Conservation (phyloP, 2,888 invertebrate genomes). For the Laspeyria flexula region DNA sequence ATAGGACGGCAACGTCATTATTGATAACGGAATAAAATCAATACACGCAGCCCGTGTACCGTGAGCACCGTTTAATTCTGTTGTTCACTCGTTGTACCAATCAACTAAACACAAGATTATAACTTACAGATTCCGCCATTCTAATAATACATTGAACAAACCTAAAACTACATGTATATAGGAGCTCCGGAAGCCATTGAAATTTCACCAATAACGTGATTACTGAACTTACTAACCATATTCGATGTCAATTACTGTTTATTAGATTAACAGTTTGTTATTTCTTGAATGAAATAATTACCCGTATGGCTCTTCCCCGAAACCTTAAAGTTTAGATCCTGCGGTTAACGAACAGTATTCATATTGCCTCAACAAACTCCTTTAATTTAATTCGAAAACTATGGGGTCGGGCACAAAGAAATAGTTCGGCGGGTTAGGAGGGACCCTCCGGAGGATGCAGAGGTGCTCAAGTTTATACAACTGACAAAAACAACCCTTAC, state of each 20-base stretch:
- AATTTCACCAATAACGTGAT: conserved; percentile 65
- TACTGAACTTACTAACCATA: conserved; percentile 45
- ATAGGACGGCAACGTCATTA: conserved; percentile 29
- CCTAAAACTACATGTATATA: conserved; percentile 41
- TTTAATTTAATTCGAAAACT: conserved; percentile 76
- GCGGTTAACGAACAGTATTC: conserved; percentile 45
- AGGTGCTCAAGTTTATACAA: conserved; percentile 34
- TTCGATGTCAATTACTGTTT: conserved; percentile 51
- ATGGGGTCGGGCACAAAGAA: conserved; percentile 72
- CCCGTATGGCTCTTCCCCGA: conserved; percentile 18
- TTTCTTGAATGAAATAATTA: conserved; percentile 32
- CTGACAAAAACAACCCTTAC: conserved; percentile 38
- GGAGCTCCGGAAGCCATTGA: conserved; percentile 62
- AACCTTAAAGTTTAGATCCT: conserved; percentile 41
- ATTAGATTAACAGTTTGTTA: conserved; percentile 53
- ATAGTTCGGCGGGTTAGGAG: conserved; percentile 62
- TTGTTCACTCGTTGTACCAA: conserved; percentile 22
- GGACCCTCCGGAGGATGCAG: conserved; percentile 37
- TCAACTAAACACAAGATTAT: conserved; percentile 40
- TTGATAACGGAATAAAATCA: conserved; percentile 38
- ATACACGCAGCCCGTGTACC: conserved; percentile 22
- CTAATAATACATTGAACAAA: conserved; percentile 47
- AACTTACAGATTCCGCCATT: conserved; percentile 31
- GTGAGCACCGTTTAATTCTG: conserved; percentile 22
- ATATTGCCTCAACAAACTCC: conserved; percentile 49